phyloP scores from a whole-genome alignment of 2,113 vertebrate genomes.

The Azemiops feae region DNA sequence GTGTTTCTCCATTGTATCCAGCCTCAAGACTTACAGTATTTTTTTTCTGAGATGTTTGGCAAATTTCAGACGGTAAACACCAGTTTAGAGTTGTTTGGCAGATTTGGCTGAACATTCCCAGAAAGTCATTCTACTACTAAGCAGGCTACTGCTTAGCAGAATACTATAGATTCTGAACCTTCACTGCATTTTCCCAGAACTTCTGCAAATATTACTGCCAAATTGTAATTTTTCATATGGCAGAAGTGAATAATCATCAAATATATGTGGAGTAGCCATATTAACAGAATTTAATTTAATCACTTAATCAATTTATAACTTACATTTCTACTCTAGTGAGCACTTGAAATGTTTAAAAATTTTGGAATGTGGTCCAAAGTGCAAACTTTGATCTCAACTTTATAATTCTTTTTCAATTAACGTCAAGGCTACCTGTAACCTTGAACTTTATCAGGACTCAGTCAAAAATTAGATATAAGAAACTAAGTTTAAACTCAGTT shows the following conservation, averaged over 20 bases:
- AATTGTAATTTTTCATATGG: not conserved
- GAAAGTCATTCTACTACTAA: not conserved
- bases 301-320: not conserved
- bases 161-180: not conserved
- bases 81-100: not conserved
- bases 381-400: not conserved
- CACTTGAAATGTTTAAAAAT: not conserved
- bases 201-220: not conserved
- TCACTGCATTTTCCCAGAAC: not conserved
- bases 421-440: not conserved
- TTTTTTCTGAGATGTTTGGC: not conserved
- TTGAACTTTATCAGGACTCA: not conserved
- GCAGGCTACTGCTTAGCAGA: not conserved
- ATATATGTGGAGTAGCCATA: not conserved
- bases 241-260: not conserved
- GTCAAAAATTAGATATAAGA: not conserved
- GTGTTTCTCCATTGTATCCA: not conserved
- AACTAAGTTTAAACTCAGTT: not conserved
- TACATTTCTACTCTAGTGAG: not conserved
- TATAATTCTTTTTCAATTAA: not conserved
- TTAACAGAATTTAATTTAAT: not conserved
- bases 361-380: not conserved
- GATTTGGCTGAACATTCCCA: not conserved
- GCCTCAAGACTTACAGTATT: not conserved
- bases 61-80: not conserved